Evolutionary conservation across 2,113 vertebrate species (phyloP).

Genomic region (Entosphenus tridentatus): DNA sequence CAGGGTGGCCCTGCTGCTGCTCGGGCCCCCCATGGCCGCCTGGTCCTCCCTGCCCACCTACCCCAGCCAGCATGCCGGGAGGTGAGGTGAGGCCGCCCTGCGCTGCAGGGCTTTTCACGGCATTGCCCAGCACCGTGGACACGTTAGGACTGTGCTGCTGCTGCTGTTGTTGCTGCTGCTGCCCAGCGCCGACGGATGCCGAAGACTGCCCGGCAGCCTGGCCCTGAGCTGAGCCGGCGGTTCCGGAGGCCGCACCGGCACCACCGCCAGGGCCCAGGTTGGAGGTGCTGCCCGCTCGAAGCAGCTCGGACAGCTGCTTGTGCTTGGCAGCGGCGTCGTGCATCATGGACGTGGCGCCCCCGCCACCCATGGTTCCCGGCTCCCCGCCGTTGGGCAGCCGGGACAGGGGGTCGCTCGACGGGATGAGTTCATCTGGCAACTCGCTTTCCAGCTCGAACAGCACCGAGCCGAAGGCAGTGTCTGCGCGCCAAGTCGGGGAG

Average conservation of each 20-base stretch:
- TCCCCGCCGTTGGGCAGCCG: conserved; percentile 50
- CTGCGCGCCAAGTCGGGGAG: not conserved
- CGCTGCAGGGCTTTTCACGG: conserved; percentile 55
- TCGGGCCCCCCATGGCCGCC: not conserved
- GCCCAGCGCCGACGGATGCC: not conserved
- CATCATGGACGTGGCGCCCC: conserved; percentile 45
- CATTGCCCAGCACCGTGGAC: conserved; percentile 21
- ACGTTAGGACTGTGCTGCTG: conserved; percentile 36
- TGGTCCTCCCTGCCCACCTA: not conserved
- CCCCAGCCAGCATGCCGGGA: conserved; percentile 1
- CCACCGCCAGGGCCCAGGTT: conserved; percentile 32
- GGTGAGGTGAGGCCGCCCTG: conserved; percentile 17
- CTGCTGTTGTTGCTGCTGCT: conserved; percentile 1
- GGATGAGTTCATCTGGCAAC: conserved; percentile 91
- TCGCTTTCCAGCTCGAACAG: conserved; percentile 90
- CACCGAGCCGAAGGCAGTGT: conserved; percentile 42
- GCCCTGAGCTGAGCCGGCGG: conserved; percentile 24
- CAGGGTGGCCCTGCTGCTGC: not conserved
- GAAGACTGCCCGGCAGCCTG: conserved; percentile 1
- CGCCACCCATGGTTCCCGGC: conserved; percentile 28
- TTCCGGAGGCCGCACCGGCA: conserved; percentile 32
- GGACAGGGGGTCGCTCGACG: conserved; percentile 57
- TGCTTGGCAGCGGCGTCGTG: conserved; percentile 91
- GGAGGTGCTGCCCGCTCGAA: conserved; percentile 47
- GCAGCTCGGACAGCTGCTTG: conserved; percentile 81